These are phyloP conservation scores for Synanthedon andrenaeformis DNA, from an alignment of 2,888 invertebrate genomes.

Conservation along the genomic window DNA sequence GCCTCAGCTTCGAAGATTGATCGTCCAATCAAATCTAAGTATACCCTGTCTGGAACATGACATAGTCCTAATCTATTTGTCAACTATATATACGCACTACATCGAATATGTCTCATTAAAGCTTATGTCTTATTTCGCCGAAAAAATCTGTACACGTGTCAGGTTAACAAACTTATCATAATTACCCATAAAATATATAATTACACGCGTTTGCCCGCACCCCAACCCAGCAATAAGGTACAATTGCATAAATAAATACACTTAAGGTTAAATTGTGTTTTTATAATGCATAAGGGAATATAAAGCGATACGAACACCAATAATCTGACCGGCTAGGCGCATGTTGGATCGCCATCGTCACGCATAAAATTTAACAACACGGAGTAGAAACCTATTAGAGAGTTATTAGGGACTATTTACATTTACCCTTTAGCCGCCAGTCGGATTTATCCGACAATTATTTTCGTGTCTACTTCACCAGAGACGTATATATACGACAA, in stretches of 20 bases:
- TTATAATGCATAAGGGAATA: background rate
- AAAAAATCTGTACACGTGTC: background rate
- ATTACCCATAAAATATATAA: background rate
- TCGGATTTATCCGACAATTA: too few relatives aligned
- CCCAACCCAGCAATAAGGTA: slow-evolving; percentile 1
- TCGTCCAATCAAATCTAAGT: too few relatives aligned
- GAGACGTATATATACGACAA: too few relatives aligned
- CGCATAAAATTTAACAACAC: slow-evolving; percentile 4
- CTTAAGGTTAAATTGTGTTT: background rate
- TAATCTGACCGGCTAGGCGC: background rate
- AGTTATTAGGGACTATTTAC: background rate
- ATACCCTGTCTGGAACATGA: too few relatives aligned
- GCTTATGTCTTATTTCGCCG: too few relatives aligned
- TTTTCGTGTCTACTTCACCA: too few relatives aligned
- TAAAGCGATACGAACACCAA: background rate
- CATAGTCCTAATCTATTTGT: too few relatives aligned
- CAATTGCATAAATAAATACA: slow-evolving; percentile 5
- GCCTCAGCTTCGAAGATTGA: too few relatives aligned
- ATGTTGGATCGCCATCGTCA: slow-evolving; percentile 2
- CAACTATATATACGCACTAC: too few relatives aligned
- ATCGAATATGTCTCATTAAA: too few relatives aligned
- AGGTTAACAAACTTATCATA: background rate
- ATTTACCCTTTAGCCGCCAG: background rate
- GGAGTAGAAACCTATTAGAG: background rate
- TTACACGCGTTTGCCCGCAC: background rate